Conservation (phyloP, 2,113 vertebrate genomes). For the Vulpes vulpes region DNA sequence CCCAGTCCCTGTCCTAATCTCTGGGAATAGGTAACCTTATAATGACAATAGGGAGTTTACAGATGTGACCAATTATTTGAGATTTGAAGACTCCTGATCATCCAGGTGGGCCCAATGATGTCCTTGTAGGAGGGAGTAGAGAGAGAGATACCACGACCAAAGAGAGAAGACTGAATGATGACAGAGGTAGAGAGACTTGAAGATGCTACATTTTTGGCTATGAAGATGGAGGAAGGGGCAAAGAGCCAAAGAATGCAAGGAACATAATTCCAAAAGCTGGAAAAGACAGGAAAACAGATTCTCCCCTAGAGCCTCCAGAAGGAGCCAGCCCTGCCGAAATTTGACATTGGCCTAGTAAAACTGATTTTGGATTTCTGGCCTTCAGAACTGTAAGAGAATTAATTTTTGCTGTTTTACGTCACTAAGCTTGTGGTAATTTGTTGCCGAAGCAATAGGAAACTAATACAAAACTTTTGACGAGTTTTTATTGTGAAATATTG, state of each 20-base stretch:
- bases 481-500: slow-evolving; percentile 97
- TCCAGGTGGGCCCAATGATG: neutral
- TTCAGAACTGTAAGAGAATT: neutral
- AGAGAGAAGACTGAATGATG: neutral
- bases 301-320: neutral
- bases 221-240: neutral
- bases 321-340: neutral
- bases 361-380: slow-evolving; percentile 23
- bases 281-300: neutral
- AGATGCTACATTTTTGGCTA: neutral
- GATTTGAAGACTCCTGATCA: neutral
- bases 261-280: neutral
- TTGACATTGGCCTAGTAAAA: neutral
- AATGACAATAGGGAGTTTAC: neutral
- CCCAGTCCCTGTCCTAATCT: neutral
- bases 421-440: neutral
- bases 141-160: neutral
- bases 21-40: neutral
- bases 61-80: neutral
- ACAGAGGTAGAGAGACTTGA: neutral
- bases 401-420: neutral
- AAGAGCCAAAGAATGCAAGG: neutral
- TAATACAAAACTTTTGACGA: slow-evolving; percentile 87
- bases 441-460: slow-evolving; percentile 17
- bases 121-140: neutral